Evolutionary conservation across 1,140 invertebrate species (phyloP).

Genomic region (Apis laboriosa): DNA sequence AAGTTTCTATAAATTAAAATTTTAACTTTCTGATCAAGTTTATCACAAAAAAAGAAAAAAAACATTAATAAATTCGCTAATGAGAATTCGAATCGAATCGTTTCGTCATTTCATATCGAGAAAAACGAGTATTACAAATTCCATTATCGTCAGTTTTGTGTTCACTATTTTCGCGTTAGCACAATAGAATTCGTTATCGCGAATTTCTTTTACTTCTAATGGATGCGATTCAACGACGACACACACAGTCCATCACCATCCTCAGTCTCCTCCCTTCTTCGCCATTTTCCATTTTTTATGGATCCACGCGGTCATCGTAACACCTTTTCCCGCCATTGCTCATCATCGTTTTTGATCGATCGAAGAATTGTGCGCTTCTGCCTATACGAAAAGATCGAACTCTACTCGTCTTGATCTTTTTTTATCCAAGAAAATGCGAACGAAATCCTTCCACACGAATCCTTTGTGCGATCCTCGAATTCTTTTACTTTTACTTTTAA

Average conservation of each 20-base stretch:
- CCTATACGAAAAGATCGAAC: too few relatives aligned
- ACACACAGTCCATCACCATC: not conserved
- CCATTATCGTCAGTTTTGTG: not conserved
- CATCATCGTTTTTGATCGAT: conserved; percentile 5
- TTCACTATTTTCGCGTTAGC: not conserved
- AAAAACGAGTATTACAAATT: not conserved
- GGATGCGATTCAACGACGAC: not conserved
- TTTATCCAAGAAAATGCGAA: not conserved
- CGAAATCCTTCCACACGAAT: not conserved
- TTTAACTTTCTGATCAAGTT: too few relatives aligned
- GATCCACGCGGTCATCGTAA: not conserved
- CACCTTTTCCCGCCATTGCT: not conserved
- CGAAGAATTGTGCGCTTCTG: not conserved
- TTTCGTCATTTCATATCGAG: not conserved
- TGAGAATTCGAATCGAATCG: not conserved
- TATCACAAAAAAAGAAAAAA: not conserved
- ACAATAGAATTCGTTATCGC: not conserved
- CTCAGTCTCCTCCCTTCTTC: not conserved
- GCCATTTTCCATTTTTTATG: too few relatives aligned
- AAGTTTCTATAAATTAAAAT: too few relatives aligned
- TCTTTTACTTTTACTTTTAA: too few relatives aligned
- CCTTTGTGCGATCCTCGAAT: not conserved
- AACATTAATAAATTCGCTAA: not conserved
- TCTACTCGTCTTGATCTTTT: too few relatives aligned
- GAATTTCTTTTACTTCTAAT: not conserved